Percentiles rank a stretch among this genome's conserved stretches.
Evolutionary conservation across 2,113 vertebrate genomes (phyloP).

Genomic region (Athene noctua): DNA sequence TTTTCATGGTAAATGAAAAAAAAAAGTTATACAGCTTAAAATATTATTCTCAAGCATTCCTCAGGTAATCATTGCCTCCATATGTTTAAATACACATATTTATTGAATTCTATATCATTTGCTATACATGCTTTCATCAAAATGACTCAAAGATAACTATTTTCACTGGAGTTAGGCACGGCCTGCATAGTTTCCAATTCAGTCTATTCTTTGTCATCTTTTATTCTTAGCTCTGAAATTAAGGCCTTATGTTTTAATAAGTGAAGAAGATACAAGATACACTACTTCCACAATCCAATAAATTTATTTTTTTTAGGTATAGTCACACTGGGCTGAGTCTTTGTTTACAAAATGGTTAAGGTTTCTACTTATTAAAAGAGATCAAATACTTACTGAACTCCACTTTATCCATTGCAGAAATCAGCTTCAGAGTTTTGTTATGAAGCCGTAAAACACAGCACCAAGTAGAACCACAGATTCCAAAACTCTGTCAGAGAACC

Average conservation of each 20-base stretch:
- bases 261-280: slow-evolving; percentile 58
- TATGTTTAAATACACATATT: background rate
- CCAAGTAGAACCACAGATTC: slow-evolving; percentile 38
- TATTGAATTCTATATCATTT: background rate
- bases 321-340: background rate
- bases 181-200: background rate
- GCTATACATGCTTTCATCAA: background rate
- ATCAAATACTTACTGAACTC: slow-evolving; percentile 36
- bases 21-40: background rate
- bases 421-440: slow-evolving; percentile 30
- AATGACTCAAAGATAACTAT: slow-evolving; percentile 4
- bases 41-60: background rate
- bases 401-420: slow-evolving; percentile 15
- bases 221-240: slow-evolving; percentile 44
- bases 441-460: slow-evolving; percentile 55
- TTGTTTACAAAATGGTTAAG: slow-evolving; percentile 50
- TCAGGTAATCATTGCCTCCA: background rate
- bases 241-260: slow-evolving; percentile 50
- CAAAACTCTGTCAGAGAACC: slow-evolving; percentile 59
- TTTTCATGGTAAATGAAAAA: background rate
- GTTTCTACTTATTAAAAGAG: slow-evolving; percentile 38
- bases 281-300: slow-evolving; percentile 12
- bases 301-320: background rate
- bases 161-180: slow-evolving; percentile 8
- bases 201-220: slow-evolving; percentile 16